These are phyloP conservation scores for Drosophila auraria DNA, from an alignment of 1,140 invertebrate genomes.

Conservation along the genomic window DNA sequence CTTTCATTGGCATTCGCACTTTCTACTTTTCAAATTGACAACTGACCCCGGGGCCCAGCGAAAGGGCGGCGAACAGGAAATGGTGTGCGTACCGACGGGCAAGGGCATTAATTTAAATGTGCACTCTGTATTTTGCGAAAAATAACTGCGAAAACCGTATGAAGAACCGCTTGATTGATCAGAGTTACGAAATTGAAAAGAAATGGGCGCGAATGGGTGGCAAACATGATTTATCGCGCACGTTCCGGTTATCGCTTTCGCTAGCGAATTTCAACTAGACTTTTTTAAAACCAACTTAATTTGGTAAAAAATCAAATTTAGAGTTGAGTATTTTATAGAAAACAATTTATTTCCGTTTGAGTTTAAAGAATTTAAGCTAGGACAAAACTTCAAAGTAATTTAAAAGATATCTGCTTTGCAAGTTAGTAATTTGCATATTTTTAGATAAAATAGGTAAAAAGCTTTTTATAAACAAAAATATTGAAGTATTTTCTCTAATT, in stretches of 20 bases:
- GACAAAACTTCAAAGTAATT: not conserved
- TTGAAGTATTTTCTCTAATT: not conserved
- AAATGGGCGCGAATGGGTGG: conserved; percentile 8
- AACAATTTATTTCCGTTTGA: no score
- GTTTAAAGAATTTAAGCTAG: no score
- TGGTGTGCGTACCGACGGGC: conserved; percentile 33
- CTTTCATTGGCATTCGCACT: conserved; percentile 72
- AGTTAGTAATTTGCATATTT: not conserved
- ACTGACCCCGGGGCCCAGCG: conserved; percentile 48
- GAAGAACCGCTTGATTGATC: conserved; percentile 7
- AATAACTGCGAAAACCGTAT: conserved; percentile 10
- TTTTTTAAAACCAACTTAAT: not conserved
- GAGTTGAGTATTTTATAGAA: no score
- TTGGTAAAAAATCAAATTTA: no score
- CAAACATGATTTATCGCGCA: conserved; percentile 16
- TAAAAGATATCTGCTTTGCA: not conserved
- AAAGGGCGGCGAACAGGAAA: conserved; percentile 32
- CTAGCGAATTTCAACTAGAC: not conserved
- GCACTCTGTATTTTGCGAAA: conserved; percentile 5
- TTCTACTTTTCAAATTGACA: conserved; percentile 72
- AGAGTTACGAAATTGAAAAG: conserved; percentile 5
- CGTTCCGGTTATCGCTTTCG: conserved; percentile 9
- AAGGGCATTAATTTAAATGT: conserved; percentile 46
- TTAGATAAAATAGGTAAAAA: not conserved
- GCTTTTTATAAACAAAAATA: not conserved